A percentile compares a stretch with the other conserved stretches of the same genome.
These are phyloP conservation scores for Pomatostomus ruficeps DNA, from an alignment of 2,113 vertebrate species.

Conservation along the genomic window DNA sequence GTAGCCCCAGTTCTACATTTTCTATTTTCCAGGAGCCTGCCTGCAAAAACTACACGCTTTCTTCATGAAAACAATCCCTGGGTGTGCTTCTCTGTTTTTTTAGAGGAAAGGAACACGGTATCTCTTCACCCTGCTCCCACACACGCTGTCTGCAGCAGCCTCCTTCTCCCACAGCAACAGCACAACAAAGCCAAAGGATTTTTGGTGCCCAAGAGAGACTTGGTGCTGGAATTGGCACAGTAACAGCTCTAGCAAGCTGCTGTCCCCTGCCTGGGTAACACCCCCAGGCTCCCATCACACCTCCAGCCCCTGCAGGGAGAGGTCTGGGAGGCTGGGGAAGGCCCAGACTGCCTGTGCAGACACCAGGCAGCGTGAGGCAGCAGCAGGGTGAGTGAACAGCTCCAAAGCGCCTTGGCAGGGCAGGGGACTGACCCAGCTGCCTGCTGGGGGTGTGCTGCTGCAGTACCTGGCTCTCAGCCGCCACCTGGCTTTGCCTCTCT, in stretches of 20 bases:
- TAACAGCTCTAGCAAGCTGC: not conserved
- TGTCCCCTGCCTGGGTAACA: not conserved
- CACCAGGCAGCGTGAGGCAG: not conserved
- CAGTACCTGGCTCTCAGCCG: constrained; percentile 64
- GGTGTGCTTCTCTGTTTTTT: not conserved
- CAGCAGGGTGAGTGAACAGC: not conserved
- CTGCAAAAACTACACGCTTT: not conserved
- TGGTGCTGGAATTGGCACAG: not conserved
- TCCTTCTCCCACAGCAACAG: not conserved
- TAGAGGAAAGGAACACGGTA: not conserved
- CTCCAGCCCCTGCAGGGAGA: not conserved
- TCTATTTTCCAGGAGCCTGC: not conserved
- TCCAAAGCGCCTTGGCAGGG: not conserved
- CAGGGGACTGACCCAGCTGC: not conserved
- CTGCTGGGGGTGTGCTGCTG: not conserved
- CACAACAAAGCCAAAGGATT: not conserved
- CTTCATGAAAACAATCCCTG: not conserved
- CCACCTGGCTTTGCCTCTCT: constrained; percentile 48
- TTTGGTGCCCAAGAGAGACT: not conserved
- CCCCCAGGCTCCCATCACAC: not conserved
- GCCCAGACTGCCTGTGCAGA: not conserved
- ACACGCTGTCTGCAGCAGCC: not conserved
- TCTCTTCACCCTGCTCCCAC: not conserved
- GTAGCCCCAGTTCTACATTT: not conserved
- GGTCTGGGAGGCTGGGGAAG: not conserved